phyloP scores from a whole-genome alignment of 2,797 vertebrate genomes.

The Squalus acanthias region DNA sequence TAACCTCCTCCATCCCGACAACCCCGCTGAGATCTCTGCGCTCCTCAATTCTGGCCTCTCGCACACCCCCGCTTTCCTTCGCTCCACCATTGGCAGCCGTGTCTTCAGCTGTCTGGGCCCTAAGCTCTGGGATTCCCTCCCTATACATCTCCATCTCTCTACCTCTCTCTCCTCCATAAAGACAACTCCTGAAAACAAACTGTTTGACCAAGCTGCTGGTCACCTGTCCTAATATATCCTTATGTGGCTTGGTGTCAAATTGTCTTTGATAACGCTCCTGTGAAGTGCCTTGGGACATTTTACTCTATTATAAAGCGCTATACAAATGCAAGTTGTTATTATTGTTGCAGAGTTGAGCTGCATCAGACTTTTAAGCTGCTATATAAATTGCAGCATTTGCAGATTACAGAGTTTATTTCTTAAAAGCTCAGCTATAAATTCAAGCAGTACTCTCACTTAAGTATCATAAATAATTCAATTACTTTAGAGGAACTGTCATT shows the following conservation, averaged over 20 bases:
- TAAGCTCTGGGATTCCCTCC: not conserved
- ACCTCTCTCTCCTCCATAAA: not conserved
- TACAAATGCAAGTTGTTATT: not conserved
- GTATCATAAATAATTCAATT: not conserved
- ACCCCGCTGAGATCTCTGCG: not conserved
- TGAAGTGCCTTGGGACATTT: not conserved
- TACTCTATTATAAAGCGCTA: not conserved
- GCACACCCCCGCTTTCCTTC: not conserved
- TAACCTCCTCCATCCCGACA: not conserved
- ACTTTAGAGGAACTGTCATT: not conserved
- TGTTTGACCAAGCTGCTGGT: not conserved
- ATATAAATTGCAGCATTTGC: not conserved
- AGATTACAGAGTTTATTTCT: not conserved
- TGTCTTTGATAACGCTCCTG: not conserved
- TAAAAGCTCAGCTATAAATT: not conserved
- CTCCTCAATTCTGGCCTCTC: not conserved
- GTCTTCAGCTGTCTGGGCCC: too few relatives aligned
- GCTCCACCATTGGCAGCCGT: not conserved
- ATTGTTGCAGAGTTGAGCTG: not conserved
- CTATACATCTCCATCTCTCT: not conserved
- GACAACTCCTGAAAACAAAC: not conserved
- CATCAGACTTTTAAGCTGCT: not conserved
- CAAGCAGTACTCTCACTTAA: not conserved
- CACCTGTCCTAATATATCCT: not conserved
- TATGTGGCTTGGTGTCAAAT: not conserved